Conservation (phyloP, 2,888 invertebrate genomes). For the Diabrotica balteata region DNA sequence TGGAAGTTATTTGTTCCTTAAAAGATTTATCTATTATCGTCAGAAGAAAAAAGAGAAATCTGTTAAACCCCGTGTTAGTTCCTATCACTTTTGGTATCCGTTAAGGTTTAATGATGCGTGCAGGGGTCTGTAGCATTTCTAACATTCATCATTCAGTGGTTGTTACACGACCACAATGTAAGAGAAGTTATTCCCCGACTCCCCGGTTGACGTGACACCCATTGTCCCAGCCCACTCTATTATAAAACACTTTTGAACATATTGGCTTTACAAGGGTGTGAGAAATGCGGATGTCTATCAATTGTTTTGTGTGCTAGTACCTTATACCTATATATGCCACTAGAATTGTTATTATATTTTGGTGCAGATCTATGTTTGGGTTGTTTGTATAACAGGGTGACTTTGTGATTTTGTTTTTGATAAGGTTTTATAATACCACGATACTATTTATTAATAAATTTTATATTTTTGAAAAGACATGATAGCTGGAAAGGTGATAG, state of each 20-base stretch:
- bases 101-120: conserved; percentile 54
- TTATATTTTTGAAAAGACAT: too few relatives aligned
- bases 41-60: neutral
- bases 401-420: too few relatives aligned
- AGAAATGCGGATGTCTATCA: conserved; percentile 46
- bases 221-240: conserved; percentile 59
- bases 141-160: conserved; percentile 39
- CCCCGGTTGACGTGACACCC: conserved; percentile 55
- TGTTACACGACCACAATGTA: conserved; percentile 44
- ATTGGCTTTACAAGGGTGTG: conserved; percentile 57
- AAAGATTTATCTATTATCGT: too few relatives aligned
- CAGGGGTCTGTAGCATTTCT: conserved; percentile 36
- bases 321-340: conserved; percentile 18
- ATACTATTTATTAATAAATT: too few relatives aligned
- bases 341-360: conserved; percentile 28
- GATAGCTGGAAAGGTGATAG: too few relatives aligned
- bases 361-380: neutral
- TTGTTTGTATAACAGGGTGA: too few relatives aligned
- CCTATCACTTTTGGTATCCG: conserved; percentile 22
- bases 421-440: too few relatives aligned
- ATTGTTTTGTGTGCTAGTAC: conserved; percentile 37
- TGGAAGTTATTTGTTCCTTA: too few relatives aligned
- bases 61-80: conserved; percentile 2
- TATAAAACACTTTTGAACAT: conserved; percentile 59
- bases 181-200: conserved; percentile 44